Percentiles rank a stretch among this genome's conserved stretches.
phyloP scores from a whole-genome alignment of 2,113 vertebrate genomes.

The Poeciliopsis prolifica region DNA sequence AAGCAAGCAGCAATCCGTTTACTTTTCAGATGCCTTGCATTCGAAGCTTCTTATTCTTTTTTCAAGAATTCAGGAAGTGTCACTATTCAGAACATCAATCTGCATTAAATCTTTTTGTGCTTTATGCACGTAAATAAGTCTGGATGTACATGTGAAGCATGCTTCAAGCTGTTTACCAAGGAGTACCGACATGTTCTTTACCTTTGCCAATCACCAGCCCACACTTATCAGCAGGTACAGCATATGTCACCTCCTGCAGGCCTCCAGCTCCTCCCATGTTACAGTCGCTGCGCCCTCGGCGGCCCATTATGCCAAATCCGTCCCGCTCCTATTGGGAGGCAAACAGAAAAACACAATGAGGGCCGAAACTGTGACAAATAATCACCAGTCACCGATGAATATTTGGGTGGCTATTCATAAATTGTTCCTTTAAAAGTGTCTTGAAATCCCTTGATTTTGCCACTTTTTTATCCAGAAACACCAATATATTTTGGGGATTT shows the following conservation, averaged over 20 bases:
- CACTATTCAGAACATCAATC: too few relatives aligned
- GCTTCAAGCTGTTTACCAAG: neutral
- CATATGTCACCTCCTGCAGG: conserved; percentile 95
- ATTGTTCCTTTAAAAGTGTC: neutral
- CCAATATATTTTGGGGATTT: too few relatives aligned
- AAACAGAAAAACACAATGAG: neutral
- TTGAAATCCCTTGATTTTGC: neutral
- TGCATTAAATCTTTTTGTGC: neutral
- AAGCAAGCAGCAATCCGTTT: conserved; percentile 43
- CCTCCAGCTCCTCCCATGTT: conserved; percentile 85
- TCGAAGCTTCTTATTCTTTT: neutral
- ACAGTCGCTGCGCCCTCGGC: conserved; percentile 89
- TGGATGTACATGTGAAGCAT: neutral
- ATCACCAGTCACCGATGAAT: neutral
- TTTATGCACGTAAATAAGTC: neutral
- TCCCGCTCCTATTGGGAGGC: conserved; percentile 86
- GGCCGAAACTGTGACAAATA: neutral
- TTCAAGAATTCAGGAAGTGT: neutral
- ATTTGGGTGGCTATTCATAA: neutral
- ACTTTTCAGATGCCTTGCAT: conserved; percentile 6
- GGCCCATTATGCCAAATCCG: conserved; percentile 85
- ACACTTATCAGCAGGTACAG: conserved; percentile 96
- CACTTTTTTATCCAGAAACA: too few relatives aligned
- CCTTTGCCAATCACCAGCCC: conserved; percentile 99
- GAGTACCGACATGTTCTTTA: conserved; percentile 48